A percentile compares a stretch with the other conserved stretches of the same genome.
Conservation (phyloP, 2,113 vertebrate genomes). For the Scytalopus superciliaris region DNA sequence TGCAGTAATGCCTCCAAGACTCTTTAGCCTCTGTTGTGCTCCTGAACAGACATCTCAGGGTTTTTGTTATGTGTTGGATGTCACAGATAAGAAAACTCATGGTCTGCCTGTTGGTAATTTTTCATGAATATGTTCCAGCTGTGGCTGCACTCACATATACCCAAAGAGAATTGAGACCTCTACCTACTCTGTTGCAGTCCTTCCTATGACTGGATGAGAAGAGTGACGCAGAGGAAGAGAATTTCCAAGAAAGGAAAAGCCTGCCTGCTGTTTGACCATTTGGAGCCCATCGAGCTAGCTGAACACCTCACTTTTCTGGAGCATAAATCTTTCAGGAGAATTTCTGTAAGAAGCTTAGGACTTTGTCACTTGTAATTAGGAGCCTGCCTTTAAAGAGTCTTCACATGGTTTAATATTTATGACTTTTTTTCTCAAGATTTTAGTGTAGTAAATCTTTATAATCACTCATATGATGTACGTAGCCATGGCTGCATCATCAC, state of each 20-base stretch:
- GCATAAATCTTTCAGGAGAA: constrained; percentile 95
- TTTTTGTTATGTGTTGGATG: background rate
- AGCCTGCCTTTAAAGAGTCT: background rate
- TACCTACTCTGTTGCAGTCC: constrained; percentile 77
- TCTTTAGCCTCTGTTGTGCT: background rate
- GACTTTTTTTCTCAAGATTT: background rate
- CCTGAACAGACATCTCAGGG: background rate
- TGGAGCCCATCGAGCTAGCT: constrained; percentile 94
- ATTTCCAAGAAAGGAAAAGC: constrained; percentile 94
- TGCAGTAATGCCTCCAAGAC: background rate
- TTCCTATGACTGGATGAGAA: constrained; percentile 98
- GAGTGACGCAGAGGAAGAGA: constrained; percentile 94
- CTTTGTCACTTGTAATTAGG: constrained; percentile 22
- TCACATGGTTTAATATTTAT: background rate
- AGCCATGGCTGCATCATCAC: background rate
- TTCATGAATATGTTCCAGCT: background rate
- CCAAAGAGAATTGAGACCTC: background rate
- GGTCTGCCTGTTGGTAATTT: background rate
- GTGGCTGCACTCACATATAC: background rate
- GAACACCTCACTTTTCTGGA: constrained; percentile 98
- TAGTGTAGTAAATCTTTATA: background rate
- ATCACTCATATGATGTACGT: background rate
- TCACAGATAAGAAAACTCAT: background rate
- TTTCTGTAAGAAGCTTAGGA: constrained; percentile 83
- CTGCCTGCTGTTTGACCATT: constrained; percentile 94